Conservation (phyloP, 2,113 vertebrate species). For the Symphodus melops region DNA sequence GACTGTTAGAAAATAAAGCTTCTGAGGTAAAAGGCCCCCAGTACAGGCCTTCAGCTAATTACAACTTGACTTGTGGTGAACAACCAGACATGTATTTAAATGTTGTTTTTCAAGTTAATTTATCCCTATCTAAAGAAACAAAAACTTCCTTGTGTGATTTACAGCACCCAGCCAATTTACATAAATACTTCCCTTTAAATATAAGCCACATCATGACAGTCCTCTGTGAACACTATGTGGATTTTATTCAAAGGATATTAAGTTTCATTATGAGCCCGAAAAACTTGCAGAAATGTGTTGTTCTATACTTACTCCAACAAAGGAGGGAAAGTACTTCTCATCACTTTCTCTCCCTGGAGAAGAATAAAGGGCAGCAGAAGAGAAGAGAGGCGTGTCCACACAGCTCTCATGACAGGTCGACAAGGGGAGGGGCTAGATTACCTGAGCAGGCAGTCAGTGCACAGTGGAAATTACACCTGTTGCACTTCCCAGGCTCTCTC, state of each 20-base stretch:
- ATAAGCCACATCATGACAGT: background rate
- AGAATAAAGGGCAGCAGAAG: constrained; percentile 38
- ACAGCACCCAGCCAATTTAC: background rate
- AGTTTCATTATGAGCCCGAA: background rate
- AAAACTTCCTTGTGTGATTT: constrained; percentile 13
- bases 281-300: background rate
- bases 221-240: too few relatives aligned
- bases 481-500: constrained; percentile 76
- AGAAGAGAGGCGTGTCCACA: constrained; percentile 69
- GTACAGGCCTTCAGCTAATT: background rate
- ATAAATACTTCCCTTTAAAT: constrained; percentile 21
- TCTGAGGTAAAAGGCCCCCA: background rate
- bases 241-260: background rate
- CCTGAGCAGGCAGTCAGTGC: constrained; percentile 83
- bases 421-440: constrained; percentile 84
- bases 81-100: too few relatives aligned
- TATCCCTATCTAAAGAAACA: too few relatives aligned
- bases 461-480: constrained; percentile 82
- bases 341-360: constrained; percentile 32
- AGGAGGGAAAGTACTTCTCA: background rate
- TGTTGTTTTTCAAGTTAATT: too few relatives aligned
- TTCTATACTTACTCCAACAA: background rate
- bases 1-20: background rate
- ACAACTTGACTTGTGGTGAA: background rate
- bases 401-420: constrained; percentile 84